These are phyloP conservation scores for Myotis davidii DNA, from an alignment of 2,113 vertebrate species.

Conservation along the genomic window DNA sequence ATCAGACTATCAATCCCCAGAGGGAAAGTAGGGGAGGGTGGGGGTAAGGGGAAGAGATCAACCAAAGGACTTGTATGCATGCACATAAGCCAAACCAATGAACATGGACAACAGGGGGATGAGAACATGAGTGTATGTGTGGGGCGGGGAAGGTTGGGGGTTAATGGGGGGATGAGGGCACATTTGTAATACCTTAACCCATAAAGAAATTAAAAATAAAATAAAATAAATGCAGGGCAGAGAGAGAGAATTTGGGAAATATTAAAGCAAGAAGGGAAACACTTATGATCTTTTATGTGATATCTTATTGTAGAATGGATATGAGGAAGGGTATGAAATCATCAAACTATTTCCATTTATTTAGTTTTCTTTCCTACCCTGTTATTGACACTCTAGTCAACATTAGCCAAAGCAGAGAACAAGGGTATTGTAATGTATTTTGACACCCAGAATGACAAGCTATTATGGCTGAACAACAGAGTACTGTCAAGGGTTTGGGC, in stretches of 20 bases:
- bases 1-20: too few relatives aligned
- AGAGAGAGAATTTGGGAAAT: background rate
- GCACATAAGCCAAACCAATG: too few relatives aligned
- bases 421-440: background rate
- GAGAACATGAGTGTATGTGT: too few relatives aligned
- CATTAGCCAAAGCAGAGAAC: slow-evolving; percentile 30
- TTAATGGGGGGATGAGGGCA: too few relatives aligned
- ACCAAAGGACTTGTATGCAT: too few relatives aligned
- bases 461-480: background rate
- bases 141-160: too few relatives aligned
- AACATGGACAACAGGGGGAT: too few relatives aligned
- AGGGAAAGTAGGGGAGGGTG: too few relatives aligned
- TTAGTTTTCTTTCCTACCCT: slow-evolving; percentile 26
- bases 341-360: slow-evolving; percentile 26
- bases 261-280: slow-evolving; percentile 1
- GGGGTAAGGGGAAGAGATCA: too few relatives aligned
- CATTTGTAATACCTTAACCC: too few relatives aligned
- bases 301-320: slow-evolving; percentile 20
- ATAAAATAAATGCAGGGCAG: background rate
- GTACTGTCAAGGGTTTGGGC: background rate
- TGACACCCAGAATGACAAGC: slow-evolving; percentile 43
- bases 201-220: too few relatives aligned
- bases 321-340: slow-evolving; percentile 9
- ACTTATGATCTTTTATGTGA: background rate
- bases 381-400: slow-evolving; percentile 15